Percentiles rank a stretch among this genome's conserved stretches.
phyloP scores from a whole-genome alignment of 2,113 vertebrate species.

The Pachycephala philippinensis region DNA sequence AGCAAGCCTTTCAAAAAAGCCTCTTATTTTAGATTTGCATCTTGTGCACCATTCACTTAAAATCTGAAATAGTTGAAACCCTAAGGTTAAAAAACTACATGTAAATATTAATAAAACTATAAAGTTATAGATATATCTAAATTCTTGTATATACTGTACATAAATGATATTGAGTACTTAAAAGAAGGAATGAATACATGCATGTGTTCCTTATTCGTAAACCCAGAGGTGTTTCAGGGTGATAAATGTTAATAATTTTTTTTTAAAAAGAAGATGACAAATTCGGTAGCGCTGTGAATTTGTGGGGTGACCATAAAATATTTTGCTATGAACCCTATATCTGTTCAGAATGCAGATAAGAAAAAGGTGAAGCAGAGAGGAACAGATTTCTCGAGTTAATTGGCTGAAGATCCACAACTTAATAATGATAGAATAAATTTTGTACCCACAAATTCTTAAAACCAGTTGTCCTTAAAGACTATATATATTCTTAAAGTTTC shows the following conservation, averaged over 20 bases:
- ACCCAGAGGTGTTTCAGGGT: not conserved
- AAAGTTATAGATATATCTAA: not conserved
- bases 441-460: not conserved
- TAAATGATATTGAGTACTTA: not conserved
- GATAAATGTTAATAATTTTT: not conserved
- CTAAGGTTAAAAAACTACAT: not conserved
- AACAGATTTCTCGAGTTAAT: not conserved
- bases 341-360: not conserved
- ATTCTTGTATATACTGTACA: not conserved
- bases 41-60: not conserved
- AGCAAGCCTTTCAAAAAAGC: not conserved
- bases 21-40: not conserved
- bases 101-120: not conserved
- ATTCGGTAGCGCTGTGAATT: fast-evolving
- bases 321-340: not conserved
- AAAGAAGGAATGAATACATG: not conserved
- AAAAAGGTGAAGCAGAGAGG: not conserved
- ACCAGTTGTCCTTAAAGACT: not conserved
- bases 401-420: not conserved
- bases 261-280: not conserved
- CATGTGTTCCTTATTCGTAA: not conserved
- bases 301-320: not conserved
- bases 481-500: not conserved
- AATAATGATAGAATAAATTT: not conserved
- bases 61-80: not conserved